A percentile compares a stretch with the other conserved stretches of the same genome.
Conservation (phyloP, 2,113 vertebrate genomes). For the Zosterops pallidus region DNA sequence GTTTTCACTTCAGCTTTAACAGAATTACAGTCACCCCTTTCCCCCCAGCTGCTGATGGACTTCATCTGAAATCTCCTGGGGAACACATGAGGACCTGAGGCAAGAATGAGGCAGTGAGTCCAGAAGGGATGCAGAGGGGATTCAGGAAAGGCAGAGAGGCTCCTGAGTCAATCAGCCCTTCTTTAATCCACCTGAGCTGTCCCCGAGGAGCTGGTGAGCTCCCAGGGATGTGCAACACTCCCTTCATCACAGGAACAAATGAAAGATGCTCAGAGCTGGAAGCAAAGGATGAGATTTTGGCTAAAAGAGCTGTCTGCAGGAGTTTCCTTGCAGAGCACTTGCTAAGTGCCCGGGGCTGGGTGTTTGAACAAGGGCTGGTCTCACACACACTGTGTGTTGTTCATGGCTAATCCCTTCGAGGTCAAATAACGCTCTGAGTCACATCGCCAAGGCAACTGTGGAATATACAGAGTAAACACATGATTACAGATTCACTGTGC, state of each 20-base stretch:
- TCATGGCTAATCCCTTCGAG: conserved; percentile 24
- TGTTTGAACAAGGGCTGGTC: conserved; percentile 20
- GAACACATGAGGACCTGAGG: background rate
- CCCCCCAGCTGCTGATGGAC: background rate
- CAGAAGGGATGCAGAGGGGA: background rate
- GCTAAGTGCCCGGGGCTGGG: background rate
- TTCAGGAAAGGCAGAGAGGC: background rate
- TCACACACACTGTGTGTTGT: background rate
- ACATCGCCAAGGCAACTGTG: conserved; percentile 43
- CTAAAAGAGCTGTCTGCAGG: background rate
- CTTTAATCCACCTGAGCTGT: background rate
- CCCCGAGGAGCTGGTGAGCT: background rate
- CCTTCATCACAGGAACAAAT: background rate
- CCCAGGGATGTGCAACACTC: fast-evolving
- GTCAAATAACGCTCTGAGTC: conserved; percentile 53
- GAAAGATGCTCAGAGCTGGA: background rate
- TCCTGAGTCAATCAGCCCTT: background rate
- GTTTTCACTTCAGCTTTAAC: background rate
- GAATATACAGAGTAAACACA: conserved; percentile 45
- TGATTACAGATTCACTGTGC: background rate
- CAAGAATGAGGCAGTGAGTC: background rate
- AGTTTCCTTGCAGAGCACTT: background rate
- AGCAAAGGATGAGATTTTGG: background rate
- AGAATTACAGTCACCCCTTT: background rate
- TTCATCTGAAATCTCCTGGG: background rate